Evolutionary conservation across 92 coral and sea anemone genomes (phyloP), one percentile per base, ranked within the genome.

Genomic region (Palythoa grandis): DNA sequence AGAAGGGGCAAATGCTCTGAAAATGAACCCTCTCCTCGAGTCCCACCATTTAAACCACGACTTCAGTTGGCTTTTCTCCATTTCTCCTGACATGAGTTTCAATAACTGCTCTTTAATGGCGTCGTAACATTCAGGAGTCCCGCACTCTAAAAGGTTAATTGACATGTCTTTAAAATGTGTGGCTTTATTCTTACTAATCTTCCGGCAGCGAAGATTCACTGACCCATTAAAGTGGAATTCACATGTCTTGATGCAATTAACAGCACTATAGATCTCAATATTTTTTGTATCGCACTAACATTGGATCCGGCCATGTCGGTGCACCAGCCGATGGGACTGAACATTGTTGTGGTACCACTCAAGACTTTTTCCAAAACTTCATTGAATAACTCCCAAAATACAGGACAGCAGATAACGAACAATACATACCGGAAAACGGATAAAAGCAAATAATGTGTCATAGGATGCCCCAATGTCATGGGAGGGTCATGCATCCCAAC

Each of bases 311-410:
- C 65, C 22, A 65, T 82, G 69, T 89, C 92, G 9, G 84, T 72
- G 43, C 87, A 56, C 87, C 87, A 89, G 47, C 89, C 82, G 10
- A 70, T 5, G 4, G 92, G 79, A 40, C 71, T 77, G 69, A 89
- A 87, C 16, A 2, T n/a, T 9, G 24, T 12, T 29, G 7, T 48
- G 15, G 11, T 54, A 35, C 78, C 86, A 23, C 16, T 13, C 6
- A 82, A 79, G 43, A 76, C 87, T 68, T 88, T 88, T 24, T 17
- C 14, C 52, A 86, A 14, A 37, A 58, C 82, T 50, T 68, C 92
- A 72, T 89, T 86, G 79, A 86, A 67, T 54, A 89, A 53, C 56
- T 38, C 65, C 87, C 86, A 89, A 67, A 89, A 85, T 58, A 85
- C 12, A 19, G 82, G n/a, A n/a, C n/a, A n/a, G n/a, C n/a, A n/a